Evolutionary conservation across 2,113 vertebrate genomes (phyloP).

Genomic region (Nycticorax nycticorax): DNA sequence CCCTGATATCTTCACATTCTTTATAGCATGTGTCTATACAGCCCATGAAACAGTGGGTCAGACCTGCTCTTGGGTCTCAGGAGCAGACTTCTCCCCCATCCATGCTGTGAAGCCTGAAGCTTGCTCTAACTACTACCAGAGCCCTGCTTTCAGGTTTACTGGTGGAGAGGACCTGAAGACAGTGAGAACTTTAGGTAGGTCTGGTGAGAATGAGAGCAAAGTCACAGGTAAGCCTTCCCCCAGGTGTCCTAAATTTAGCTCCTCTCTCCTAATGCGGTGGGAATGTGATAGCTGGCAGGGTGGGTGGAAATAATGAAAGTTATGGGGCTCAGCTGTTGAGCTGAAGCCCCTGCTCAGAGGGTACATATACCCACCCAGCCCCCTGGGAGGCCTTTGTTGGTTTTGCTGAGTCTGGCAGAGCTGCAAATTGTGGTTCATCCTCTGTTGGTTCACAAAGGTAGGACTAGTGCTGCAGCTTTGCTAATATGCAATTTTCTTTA

Average conservation of each 20-base stretch:
- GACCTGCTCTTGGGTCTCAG: not conserved
- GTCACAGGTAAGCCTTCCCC: not conserved
- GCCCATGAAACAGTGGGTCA: not conserved
- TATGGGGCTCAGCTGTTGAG: not conserved
- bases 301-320: not conserved
- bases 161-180: not conserved
- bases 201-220: not conserved
- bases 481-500: rapidly evolving
- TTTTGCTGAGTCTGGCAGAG: not conserved
- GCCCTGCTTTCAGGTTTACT: not conserved
- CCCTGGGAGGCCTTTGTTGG: rapidly evolving
- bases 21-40: rapidly evolving
- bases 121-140: not conserved
- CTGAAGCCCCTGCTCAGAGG: not conserved
- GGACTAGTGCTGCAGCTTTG: not conserved
- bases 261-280: not conserved
- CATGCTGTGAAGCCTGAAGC: not conserved
- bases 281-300: not conserved
- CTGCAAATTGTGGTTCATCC: rapidly evolving
- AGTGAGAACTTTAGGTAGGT: not conserved
- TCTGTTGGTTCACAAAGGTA: not conserved
- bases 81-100: not conserved
- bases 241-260: not conserved
- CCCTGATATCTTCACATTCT: not conserved
- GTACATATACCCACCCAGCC: not conserved